Percentiles rank a stretch among this genome's conserved stretches.
These are phyloP conservation scores for Cerceris rybyensis DNA, from an alignment of 2,888 invertebrate species.

Conservation along the genomic window DNA sequence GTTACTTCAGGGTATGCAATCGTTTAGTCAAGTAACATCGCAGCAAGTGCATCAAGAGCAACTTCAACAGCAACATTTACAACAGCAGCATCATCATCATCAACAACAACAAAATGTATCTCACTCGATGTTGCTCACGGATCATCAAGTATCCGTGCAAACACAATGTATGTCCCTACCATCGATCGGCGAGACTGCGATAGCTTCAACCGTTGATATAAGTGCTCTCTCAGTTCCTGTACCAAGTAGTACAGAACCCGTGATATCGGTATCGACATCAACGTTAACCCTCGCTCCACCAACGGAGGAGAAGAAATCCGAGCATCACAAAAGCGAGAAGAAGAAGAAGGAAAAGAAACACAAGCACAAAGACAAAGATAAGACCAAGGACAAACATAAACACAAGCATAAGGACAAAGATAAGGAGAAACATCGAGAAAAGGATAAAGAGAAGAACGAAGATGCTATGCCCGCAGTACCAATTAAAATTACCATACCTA, in stretches of 20 bases:
- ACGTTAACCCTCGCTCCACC: conserved; percentile 27
- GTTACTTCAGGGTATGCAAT: conserved; percentile 73
- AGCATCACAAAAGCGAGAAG: conserved; percentile 77
- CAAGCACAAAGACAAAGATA: conserved; percentile 69
- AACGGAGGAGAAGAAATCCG: conserved; percentile 69
- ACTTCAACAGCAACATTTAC: conserved; percentile 54
- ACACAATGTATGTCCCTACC: conserved; percentile 51
- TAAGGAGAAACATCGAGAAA: conserved; percentile 89
- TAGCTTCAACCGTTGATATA: conserved; percentile 75
- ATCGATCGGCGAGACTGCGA: conserved; percentile 52
- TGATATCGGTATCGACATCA: conserved; percentile 43
- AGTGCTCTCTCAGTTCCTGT: conserved; percentile 66
- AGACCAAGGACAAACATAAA: conserved; percentile 66
- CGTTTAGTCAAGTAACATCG: conserved; percentile 73
- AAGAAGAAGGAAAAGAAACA: conserved; percentile 70
- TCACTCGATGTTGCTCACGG: conserved; percentile 43
- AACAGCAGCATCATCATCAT: conserved; percentile 36
- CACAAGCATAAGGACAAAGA: conserved; percentile 84
- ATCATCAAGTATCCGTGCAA: conserved; percentile 45
- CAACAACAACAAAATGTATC: conserved; percentile 40
- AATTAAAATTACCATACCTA: conserved; percentile 85
- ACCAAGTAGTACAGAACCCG: conserved; percentile 62
- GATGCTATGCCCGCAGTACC: conserved; percentile 85
- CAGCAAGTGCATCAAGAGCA: conserved; percentile 65
- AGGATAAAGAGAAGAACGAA: conserved; percentile 82